Evolutionary conservation across 2,113 vertebrate genomes (phyloP), one percentile per base, ranked within the genome.

Genomic region (Phaethon lepturus): DNA sequence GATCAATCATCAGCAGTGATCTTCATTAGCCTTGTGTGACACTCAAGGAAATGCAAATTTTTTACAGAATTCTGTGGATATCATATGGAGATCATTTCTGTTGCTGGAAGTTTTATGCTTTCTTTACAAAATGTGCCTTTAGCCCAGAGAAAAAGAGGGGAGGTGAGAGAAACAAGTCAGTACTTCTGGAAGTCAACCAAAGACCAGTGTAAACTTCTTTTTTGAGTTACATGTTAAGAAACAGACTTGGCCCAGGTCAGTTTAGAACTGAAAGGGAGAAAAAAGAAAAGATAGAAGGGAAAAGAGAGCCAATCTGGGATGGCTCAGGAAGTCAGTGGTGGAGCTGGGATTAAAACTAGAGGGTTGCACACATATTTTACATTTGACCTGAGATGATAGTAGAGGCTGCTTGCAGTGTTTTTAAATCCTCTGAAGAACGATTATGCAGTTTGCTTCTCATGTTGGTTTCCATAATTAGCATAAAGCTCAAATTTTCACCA

Each of bases 391-490:
- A 64, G 33, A 90, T 60, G 72, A 76, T 82, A 86, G 71, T 67
- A 52, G 63, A 93, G 22, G 53, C 80, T 90, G 68, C 82, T 88
- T 19, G 3, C 47, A 92, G 68, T 5, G 0, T 58, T 92, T 95
- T 90, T 28, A 56, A 95, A 78, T 93, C 75, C 92, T 91, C 90
- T 72, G 68, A 95, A 93, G 90, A 71, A 64, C 84, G 88, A 92
- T 86, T 87, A 97, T 85, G 60, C 56, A 38, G 20, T 87, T 93
- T 97, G 49, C 73, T 92, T 95, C 88, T 89, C 18, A 10, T 72
- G 47, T 91, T 95, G 56, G 40, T 95, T 96, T 95, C 94, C 68
- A 31, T 75, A 93, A 95, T 97, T 93, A 91, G 52, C 88, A 87
- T 80, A 88, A 92, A 88, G 40, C 52, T 95, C 52, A 88, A 69